These are phyloP conservation scores for Lacerta viridis DNA, from an alignment of 2,797 vertebrate species.

Conservation along the genomic window DNA sequence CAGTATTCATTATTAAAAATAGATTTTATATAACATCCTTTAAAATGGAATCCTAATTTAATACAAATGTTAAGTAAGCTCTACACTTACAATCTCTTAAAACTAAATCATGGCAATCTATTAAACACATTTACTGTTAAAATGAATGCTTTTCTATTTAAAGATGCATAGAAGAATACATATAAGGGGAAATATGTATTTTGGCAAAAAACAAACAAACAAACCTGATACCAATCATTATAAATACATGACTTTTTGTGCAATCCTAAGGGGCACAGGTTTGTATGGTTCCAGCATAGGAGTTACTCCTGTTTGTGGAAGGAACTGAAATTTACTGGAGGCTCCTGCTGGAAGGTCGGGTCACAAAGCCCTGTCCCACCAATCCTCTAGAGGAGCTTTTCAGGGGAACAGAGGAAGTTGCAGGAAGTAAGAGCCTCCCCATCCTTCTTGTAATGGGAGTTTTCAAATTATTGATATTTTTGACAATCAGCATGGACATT, in stretches of 20 bases:
- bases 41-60: not conserved
- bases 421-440: not conserved
- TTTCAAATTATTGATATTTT: not conserved
- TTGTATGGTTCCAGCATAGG: no score
- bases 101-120: not conserved
- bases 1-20: not conserved
- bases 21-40: not conserved
- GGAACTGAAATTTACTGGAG: not conserved
- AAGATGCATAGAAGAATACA: not conserved
- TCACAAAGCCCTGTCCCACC: no score
- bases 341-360: not conserved
- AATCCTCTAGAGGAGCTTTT: not conserved
- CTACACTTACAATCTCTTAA: not conserved
- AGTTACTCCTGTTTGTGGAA: not conserved
- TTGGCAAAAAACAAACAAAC: not conserved
- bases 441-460: not conserved
- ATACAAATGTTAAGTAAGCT: not conserved
- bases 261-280: not conserved
- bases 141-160: not conserved
- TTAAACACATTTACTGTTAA: not conserved
- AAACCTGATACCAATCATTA: not conserved
- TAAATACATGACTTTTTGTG: not conserved
- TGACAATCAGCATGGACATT: not conserved
- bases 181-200: not conserved
- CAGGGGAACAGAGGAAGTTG: not conserved